phyloP scores from a whole-genome alignment of 2,113 vertebrate species.

The Balaeniceps rex region DNA sequence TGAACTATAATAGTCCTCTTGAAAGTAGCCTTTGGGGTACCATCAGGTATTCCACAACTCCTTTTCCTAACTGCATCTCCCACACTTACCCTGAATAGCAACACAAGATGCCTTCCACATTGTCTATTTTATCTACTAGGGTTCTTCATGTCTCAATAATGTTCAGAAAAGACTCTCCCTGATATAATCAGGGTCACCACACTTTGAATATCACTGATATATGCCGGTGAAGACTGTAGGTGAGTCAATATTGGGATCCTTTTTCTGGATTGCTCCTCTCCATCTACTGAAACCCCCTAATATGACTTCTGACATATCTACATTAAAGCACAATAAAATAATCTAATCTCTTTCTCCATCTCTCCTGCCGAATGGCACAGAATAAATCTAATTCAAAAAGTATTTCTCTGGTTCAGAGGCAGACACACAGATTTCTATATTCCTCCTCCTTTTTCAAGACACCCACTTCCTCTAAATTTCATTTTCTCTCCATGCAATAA shows the following conservation, averaged over 20 bases:
- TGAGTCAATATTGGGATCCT: background rate
- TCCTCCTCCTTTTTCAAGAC: conserved; percentile 24
- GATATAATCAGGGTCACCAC: background rate
- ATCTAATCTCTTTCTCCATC: background rate
- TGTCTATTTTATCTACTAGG: background rate
- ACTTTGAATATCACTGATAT: background rate
- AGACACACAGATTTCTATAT: background rate
- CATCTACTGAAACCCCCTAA: background rate
- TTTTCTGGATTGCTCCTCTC: background rate
- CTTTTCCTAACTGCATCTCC: background rate
- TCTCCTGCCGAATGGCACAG: background rate
- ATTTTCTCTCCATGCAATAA: conserved; percentile 39
- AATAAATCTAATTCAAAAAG: conserved; percentile 44
- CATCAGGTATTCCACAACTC: background rate
- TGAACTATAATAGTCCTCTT: background rate
- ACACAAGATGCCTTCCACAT: background rate
- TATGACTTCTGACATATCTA: background rate
- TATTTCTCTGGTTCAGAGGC: background rate
- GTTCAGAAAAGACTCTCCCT: background rate
- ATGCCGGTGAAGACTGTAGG: background rate
- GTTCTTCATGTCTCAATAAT: background rate
- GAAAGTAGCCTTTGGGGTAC: background rate
- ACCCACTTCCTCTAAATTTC: conserved; percentile 41
- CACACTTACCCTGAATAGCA: background rate
- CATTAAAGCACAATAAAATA: conserved; percentile 15